Evolutionary conservation across 1,140 invertebrate genomes (phyloP).

Genomic region (Cyclina sinensis): DNA sequence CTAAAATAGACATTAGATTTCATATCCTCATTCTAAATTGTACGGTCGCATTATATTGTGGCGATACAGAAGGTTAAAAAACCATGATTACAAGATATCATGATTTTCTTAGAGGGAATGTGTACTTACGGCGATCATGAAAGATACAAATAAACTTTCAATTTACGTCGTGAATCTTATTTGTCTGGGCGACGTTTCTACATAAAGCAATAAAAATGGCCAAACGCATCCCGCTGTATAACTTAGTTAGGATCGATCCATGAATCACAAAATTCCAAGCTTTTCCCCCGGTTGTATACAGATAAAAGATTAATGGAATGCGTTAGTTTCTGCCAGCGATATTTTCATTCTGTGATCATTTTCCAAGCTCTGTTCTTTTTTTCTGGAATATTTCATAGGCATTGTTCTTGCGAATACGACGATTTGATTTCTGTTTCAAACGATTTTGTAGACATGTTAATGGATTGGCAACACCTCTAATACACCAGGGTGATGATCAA

Average conservation of each 20-base stretch:
- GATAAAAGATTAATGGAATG: conserved; percentile 40
- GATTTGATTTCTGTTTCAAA: conserved; percentile 35
- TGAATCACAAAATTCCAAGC: neutral
- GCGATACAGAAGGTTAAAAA: neutral
- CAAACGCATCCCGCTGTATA: conserved; percentile 3
- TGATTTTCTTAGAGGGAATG: neutral
- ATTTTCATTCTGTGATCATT: conserved; percentile 31
- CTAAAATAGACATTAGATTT: neutral
- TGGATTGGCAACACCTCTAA: conserved; percentile 16
- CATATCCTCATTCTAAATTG: neutral
- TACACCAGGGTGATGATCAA: neutral
- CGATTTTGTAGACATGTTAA: conserved; percentile 9
- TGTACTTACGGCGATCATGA: conserved; percentile 34
- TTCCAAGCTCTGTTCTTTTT: conserved; percentile 12
- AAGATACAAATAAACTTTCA: conserved; percentile 45
- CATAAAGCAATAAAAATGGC: conserved; percentile 26
- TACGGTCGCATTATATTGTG: neutral
- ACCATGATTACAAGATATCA: conserved; percentile 7
- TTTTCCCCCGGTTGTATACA: neutral
- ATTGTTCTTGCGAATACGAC: neutral
- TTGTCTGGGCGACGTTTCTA: conserved; percentile 6
- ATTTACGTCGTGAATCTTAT: conserved; percentile 16
- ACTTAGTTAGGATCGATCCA: conserved; percentile 23
- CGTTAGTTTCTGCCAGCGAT: neutral
- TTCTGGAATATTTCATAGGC: conserved; percentile 2